These are phyloP conservation scores for Trichechus manatus DNA, from an alignment of 2,113 vertebrate genomes.

Conservation along the genomic window DNA sequence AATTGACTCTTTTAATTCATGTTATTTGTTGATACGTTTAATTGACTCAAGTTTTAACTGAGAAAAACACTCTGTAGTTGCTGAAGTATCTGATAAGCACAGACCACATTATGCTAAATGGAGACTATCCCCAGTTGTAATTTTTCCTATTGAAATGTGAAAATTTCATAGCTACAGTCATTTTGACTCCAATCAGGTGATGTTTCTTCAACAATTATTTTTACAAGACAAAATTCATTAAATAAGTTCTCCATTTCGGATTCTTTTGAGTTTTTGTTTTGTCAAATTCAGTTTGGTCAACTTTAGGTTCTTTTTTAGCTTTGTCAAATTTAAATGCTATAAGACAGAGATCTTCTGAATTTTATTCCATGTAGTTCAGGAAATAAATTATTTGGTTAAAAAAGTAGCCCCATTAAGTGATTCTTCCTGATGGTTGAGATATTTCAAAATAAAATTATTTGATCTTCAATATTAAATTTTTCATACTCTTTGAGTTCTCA, in stretches of 20 bases:
- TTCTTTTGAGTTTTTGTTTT: neutral
- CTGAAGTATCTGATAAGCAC: neutral
- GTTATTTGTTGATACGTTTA: neutral
- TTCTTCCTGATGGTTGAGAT: neutral
- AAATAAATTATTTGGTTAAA: neutral
- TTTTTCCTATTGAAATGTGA: neutral
- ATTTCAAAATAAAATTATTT: neutral
- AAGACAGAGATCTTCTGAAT: neutral
- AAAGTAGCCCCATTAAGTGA: neutral
- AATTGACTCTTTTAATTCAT: neutral
- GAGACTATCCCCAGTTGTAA: neutral
- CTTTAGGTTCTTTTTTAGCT: neutral
- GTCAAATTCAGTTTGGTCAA: neutral
- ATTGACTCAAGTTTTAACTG: neutral
- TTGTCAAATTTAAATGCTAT: neutral
- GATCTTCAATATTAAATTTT: neutral
- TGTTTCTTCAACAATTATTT: neutral
- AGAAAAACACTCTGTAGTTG: neutral
- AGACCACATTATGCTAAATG: neutral
- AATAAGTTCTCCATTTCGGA: neutral
- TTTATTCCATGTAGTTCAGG: neutral
- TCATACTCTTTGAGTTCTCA: neutral
- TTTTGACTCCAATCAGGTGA: neutral
- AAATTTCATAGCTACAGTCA: neutral
- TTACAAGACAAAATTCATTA: neutral